Evolutionary conservation across 92 coral and sea anemone genomes (phyloP).

Genomic region (Porites lobata): DNA sequence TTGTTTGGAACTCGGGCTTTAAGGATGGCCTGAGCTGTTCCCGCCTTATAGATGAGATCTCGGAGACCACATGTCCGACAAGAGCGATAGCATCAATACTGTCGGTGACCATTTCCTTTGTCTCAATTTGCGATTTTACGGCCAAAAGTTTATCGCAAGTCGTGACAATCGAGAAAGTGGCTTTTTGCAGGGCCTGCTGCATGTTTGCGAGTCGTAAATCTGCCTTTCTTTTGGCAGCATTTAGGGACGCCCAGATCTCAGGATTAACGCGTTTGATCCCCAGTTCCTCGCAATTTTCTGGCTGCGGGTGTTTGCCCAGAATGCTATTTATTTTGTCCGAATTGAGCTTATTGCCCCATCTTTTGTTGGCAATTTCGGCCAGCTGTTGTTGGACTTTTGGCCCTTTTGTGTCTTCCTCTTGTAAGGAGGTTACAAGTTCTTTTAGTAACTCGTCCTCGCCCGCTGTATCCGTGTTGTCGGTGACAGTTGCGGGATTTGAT

Average conservation of each 20-base stretch:
- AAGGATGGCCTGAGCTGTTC: constrained; percentile 44
- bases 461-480: neutral
- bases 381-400: constrained; percentile 48
- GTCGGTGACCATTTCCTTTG: constrained; percentile 20
- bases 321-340: constrained; percentile 45
- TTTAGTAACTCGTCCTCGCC: constrained; percentile 22
- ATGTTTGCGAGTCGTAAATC: constrained; percentile 18
- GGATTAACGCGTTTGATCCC: neutral
- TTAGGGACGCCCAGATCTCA: constrained; percentile 15
- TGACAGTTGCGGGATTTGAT: neutral
- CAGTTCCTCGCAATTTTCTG: constrained; percentile 46
- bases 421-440: neutral
- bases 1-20: constrained; percentile 40
- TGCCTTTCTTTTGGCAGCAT: constrained; percentile 3
- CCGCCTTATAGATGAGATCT: constrained; percentile 32
- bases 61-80: constrained; percentile 19
- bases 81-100: constrained; percentile 13
- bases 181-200: constrained; percentile 28
- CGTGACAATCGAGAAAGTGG: neutral
- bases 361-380: constrained; percentile 37
- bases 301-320: constrained; percentile 42
- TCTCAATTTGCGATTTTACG: neutral
- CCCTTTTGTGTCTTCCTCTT: constrained; percentile 45
- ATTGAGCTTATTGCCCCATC: constrained; percentile 54
- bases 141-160: constrained; percentile 23